Evolutionary conservation across 1,140 invertebrate species (phyloP).

Genomic region (Sesamia nonagrioides): DNA sequence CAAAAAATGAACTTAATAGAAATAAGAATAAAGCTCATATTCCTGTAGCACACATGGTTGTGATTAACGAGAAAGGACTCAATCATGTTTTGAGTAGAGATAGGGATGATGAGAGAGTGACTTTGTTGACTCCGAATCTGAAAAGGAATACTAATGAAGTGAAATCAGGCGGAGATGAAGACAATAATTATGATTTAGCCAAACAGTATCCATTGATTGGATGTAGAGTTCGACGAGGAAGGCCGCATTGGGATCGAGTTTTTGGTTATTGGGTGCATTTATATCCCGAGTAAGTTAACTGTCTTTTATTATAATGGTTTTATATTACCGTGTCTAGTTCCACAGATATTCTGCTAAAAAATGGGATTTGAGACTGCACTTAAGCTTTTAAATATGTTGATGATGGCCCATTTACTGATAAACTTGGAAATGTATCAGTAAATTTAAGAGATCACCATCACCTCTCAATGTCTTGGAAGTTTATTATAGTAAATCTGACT

Average conservation of each 20-base stretch:
- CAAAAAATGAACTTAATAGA: conserved; percentile 57
- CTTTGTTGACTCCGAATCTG: conserved; percentile 70
- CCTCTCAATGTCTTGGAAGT: too few relatives aligned
- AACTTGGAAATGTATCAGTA: too few relatives aligned
- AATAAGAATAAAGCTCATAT: conserved; percentile 51
- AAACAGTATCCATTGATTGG: conserved; percentile 78
- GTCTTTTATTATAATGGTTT: background rate
- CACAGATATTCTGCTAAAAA: too few relatives aligned
- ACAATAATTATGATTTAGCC: conserved; percentile 66
- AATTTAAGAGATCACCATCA: too few relatives aligned
- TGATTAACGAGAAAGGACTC: conserved; percentile 72
- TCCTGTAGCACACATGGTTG: conserved; percentile 65
- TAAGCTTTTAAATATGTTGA: background rate
- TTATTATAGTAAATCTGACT: background rate
- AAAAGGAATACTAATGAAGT: conserved; percentile 61
- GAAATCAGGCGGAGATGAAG: conserved; percentile 48
- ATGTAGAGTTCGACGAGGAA: conserved; percentile 74
- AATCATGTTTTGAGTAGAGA: conserved; percentile 60
- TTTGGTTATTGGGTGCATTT: conserved; percentile 84
- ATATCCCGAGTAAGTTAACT: conserved; percentile 75
- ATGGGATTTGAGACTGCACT: too few relatives aligned
- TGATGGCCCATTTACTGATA: background rate
- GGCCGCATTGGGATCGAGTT: conserved; percentile 80
- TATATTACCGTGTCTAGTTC: background rate
- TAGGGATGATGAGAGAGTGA: conserved; percentile 69